Percentiles rank a stretch among this genome's conserved stretches.
These are phyloP conservation scores for Drosophila albomicans DNA, from an alignment of 1,140 invertebrate genomes.

Conservation along the genomic window DNA sequence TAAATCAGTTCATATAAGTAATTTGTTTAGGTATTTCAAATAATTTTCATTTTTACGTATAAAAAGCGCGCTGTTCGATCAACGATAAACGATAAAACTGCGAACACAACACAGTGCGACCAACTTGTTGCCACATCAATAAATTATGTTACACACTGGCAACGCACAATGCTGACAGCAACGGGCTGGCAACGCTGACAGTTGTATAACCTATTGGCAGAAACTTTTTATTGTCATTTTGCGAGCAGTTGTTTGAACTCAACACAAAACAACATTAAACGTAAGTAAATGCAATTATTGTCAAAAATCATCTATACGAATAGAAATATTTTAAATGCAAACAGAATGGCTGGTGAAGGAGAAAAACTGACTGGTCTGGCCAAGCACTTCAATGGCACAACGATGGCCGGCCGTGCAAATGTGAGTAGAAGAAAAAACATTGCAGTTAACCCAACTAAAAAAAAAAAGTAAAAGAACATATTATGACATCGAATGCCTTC, in stretches of 20 bases:
- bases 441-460: constrained; percentile 23
- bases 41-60: background rate
- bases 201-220: constrained; percentile 75
- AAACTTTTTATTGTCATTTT: constrained; percentile 53
- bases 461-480: background rate
- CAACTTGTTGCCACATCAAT: background rate
- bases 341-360: constrained; percentile 89
- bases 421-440: constrained; percentile 85
- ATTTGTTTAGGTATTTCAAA: background rate
- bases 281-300: constrained; percentile 26
- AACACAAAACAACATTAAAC: constrained; percentile 42
- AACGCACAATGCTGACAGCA: background rate
- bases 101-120: background rate
- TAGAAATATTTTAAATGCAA: constrained; percentile 1
- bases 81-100: constrained; percentile 8
- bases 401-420: constrained; percentile 88
- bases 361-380: constrained; percentile 87
- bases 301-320: no score
- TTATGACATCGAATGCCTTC: constrained; percentile 21
- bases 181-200: constrained; percentile 31
- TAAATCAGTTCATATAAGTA: background rate
- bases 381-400: constrained; percentile 88
- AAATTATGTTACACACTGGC: constrained; percentile 16
- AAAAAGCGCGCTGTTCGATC: constrained; percentile 8
- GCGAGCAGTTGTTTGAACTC: constrained; percentile 27